These are phyloP conservation scores for Lochmaea capreae DNA, from an alignment of 2,888 invertebrate genomes.

Conservation along the genomic window DNA sequence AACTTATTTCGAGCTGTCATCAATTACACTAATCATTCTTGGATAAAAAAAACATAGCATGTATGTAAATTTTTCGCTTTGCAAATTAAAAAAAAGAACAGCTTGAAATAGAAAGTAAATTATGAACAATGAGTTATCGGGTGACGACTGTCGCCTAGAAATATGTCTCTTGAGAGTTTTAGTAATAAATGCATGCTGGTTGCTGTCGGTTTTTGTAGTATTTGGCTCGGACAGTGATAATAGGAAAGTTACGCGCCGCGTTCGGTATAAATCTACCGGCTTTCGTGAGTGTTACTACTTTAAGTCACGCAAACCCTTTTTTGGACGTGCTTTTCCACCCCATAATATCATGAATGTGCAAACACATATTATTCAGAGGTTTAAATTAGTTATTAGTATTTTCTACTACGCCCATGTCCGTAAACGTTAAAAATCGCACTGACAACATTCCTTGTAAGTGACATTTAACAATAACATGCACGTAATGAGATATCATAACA, in stretches of 20 bases:
- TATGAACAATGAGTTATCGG: constrained; percentile 24
- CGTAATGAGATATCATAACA: too few relatives aligned
- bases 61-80: constrained; percentile 1
- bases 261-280: constrained; percentile 61
- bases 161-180: constrained; percentile 43
- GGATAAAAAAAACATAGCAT: background rate
- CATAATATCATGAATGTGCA: constrained; percentile 20
- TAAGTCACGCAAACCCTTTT: constrained; percentile 57
- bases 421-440: too few relatives aligned
- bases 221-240: constrained; percentile 63
- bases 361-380: background rate
- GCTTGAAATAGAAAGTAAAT: constrained; percentile 6
- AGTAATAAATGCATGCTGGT: constrained; percentile 49
- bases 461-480: too few relatives aligned
- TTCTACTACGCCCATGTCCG: too few relatives aligned
- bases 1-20: too few relatives aligned
- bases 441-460: too few relatives aligned
- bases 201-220: constrained; percentile 57
- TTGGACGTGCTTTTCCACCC: constrained; percentile 33
- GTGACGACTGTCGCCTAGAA: constrained; percentile 37
- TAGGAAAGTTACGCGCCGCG: constrained; percentile 62
- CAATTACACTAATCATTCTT: background rate
- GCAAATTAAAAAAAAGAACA: constrained; percentile 1
- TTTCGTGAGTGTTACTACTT: constrained; percentile 61
- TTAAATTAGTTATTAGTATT: background rate